These are phyloP conservation scores for Lethenteron reissneri DNA, from an alignment of 2,113 vertebrate species.

Conservation along the genomic window DNA sequence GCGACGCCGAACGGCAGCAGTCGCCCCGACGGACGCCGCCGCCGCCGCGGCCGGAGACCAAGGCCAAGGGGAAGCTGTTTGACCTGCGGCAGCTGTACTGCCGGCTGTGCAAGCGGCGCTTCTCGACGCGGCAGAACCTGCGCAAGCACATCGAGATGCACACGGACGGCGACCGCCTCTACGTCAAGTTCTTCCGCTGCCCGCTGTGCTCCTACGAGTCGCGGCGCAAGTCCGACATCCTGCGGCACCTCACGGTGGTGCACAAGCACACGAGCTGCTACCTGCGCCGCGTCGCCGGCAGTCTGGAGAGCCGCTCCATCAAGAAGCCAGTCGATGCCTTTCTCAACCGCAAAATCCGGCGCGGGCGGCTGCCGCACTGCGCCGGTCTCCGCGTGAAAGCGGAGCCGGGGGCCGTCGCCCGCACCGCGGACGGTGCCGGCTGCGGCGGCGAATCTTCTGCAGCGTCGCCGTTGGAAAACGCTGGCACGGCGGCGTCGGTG, in stretches of 20 bases:
- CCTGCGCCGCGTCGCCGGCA: constrained; percentile 73
- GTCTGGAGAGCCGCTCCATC: constrained; percentile 64
- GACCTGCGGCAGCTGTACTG: constrained; percentile 95
- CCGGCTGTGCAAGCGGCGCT: constrained; percentile 89
- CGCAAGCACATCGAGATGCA: constrained; percentile 86
- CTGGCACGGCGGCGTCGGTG: too few relatives aligned
- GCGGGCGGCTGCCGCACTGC: constrained; percentile 47
- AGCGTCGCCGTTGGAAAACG: too few relatives aligned
- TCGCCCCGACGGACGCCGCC: background rate
- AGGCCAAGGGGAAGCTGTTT: constrained; percentile 21
- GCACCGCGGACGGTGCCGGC: too few relatives aligned
- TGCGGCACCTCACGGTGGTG: constrained; percentile 71
- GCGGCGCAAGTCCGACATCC: constrained; percentile 71
- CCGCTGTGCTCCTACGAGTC: constrained; percentile 78
- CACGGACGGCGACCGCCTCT: constrained; percentile 84
- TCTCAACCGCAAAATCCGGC: constrained; percentile 44
- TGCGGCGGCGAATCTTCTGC: too few relatives aligned
- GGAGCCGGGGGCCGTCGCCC: too few relatives aligned
- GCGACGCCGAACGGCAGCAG: background rate
- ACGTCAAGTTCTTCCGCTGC: constrained; percentile 93
- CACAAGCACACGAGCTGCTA: constrained; percentile 72
- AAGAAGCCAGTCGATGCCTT: constrained; percentile 70
- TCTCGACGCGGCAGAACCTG: constrained; percentile 84
- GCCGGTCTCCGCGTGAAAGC: constrained; percentile 35
- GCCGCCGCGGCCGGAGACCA: background rate